A percentile compares a stretch with the other conserved stretches of the same genome.
Conservation (phyloP, 2,888 invertebrate genomes). For the Lepidocyrtinus sp. region DNA sequence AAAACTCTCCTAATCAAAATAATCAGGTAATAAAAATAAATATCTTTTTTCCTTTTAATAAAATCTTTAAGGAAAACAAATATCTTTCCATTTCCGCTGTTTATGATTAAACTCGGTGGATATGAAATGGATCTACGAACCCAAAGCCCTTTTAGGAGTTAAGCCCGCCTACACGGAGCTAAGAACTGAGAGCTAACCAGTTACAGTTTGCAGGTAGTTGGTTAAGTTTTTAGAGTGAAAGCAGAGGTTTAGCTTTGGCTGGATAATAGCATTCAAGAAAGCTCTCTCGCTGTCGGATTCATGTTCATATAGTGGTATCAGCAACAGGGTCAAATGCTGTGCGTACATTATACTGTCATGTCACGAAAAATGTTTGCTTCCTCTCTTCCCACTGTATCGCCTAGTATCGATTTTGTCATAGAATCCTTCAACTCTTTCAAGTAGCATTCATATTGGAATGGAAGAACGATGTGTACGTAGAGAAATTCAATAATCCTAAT, state of each 20-base stretch:
- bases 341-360: not conserved
- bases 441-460: no score
- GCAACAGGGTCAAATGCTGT: slow-evolving; percentile 40
- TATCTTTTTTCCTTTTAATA: not conserved
- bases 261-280: no score
- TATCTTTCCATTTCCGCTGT: no score
- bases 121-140: no score
- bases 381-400: not conserved
- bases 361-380: slow-evolving; percentile 17
- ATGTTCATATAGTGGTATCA: slow-evolving; percentile 4
- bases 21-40: slow-evolving; percentile 33
- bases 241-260: no score
- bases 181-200: no score
- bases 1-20: slow-evolving; percentile 12
- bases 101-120: no score
- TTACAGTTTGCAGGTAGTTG: no score
- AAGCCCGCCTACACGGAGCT: not conserved
- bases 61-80: no score
- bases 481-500: not conserved
- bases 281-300: no score
- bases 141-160: not conserved
- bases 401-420: slow-evolving; percentile 30
- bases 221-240: not conserved
- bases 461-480: not conserved
- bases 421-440: not conserved